Evolutionary conservation across 2,797 vertebrate genomes (phyloP).

Genomic region (Cirrhinus molitorella): DNA sequence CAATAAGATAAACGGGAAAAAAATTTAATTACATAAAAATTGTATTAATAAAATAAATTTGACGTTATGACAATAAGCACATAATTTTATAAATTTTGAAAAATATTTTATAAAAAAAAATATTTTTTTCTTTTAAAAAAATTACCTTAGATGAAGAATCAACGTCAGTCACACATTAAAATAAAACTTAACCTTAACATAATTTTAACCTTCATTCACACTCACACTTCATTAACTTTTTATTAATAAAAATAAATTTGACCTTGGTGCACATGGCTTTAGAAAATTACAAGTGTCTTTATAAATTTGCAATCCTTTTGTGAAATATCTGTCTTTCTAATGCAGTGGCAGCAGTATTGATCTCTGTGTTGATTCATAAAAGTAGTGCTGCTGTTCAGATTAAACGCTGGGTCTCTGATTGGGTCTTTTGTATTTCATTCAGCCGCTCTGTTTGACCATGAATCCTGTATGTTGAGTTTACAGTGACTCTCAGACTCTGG

Average conservation of each 20-base stretch:
- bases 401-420: not conserved
- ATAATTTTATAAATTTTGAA: too few species aligned
- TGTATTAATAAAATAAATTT: too few species aligned
- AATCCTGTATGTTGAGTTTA: not conserved
- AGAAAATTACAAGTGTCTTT: not conserved
- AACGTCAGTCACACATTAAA: not conserved
- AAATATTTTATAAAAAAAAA: too few species aligned
- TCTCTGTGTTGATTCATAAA: constrained; percentile 7
- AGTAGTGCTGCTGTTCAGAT: not conserved
- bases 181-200: too few species aligned
- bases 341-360: not conserved
- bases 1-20: too few species aligned
- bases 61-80: too few species aligned
- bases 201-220: too few species aligned
- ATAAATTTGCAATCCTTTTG: not conserved
- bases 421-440: not conserved
- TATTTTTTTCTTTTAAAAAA: too few species aligned
- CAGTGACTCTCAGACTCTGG: not conserved
- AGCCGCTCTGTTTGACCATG: not conserved
- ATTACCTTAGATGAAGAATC: not conserved
- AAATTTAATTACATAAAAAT: too few species aligned
- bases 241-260: too few species aligned
- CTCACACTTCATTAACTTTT: too few species aligned
- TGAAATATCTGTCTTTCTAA: not conserved
- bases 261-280: not conserved